Evolutionary conservation across 2,113 vertebrate species (phyloP).

Genomic region (Otus sunia): DNA sequence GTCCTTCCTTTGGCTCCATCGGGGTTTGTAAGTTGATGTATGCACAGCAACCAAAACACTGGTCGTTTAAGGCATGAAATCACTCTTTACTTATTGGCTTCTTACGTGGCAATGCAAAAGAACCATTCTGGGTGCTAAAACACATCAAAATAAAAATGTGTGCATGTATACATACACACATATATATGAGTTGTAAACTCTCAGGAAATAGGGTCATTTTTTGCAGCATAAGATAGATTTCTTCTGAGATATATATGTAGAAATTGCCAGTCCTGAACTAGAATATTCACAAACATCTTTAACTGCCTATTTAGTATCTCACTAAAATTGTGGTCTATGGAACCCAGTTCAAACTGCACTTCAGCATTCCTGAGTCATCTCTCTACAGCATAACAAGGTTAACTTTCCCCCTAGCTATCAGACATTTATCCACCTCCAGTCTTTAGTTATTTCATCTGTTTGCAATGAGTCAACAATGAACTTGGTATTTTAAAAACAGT

Average conservation of each 20-base stretch:
- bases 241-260: background rate
- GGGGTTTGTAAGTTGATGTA: background rate
- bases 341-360: background rate
- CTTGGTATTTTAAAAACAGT: background rate
- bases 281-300: background rate
- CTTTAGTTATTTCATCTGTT: background rate
- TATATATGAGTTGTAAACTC: background rate
- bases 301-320: background rate
- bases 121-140: background rate
- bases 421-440: background rate
- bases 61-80: background rate
- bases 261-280: background rate
- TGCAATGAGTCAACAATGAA: background rate
- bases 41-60: background rate
- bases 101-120: background rate
- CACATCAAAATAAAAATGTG: accelerated
- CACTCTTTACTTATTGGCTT: background rate
- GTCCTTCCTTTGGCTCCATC: background rate
- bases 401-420: background rate
- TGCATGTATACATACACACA: background rate
- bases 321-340: background rate
- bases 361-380: background rate
- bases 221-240: background rate
- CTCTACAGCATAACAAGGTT: no score
- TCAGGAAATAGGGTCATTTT: background rate